Evolutionary conservation across 2,113 vertebrate genomes (phyloP).

Genomic region (Diadophis punctatus): DNA sequence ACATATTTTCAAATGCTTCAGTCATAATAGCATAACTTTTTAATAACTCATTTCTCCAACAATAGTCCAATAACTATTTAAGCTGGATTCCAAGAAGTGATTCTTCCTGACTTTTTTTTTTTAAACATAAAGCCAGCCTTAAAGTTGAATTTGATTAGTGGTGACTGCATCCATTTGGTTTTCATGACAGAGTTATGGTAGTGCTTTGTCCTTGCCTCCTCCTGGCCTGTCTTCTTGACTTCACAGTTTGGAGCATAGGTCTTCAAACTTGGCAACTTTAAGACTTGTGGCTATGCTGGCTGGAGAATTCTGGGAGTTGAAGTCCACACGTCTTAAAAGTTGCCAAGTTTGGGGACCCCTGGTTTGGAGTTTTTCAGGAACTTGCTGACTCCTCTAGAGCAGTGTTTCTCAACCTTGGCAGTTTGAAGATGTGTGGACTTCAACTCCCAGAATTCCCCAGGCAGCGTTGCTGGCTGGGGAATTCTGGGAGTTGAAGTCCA

Average conservation of each 20-base stretch:
- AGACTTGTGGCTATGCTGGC: too few species aligned
- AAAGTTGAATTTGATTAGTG: neutral
- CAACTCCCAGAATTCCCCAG: too few species aligned
- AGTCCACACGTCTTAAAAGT: too few species aligned
- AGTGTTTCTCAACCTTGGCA: too few species aligned
- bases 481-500: too few species aligned
- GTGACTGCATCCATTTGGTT: neutral
- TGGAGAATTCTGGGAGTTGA: too few species aligned
- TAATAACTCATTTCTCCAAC: neutral
- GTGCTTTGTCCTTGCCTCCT: neutral
- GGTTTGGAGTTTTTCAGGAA: too few species aligned
- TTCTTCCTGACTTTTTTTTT: neutral
- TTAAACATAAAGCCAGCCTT: neutral
- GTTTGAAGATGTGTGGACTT: too few species aligned
- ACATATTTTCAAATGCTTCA: neutral
- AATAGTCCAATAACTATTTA: neutral
- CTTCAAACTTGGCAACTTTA: too few species aligned
- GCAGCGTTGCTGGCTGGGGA: too few species aligned
- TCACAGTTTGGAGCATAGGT: neutral
- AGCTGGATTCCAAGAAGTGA: neutral
- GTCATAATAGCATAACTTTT: neutral
- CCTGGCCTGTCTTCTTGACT: neutral
- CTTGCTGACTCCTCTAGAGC: neutral
- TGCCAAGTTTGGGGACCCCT: too few species aligned
- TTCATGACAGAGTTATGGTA: neutral